Base-by-base conservation (phyloP, 2,888 invertebrate genomes). In the Hydropsyche betteni region DNA sequence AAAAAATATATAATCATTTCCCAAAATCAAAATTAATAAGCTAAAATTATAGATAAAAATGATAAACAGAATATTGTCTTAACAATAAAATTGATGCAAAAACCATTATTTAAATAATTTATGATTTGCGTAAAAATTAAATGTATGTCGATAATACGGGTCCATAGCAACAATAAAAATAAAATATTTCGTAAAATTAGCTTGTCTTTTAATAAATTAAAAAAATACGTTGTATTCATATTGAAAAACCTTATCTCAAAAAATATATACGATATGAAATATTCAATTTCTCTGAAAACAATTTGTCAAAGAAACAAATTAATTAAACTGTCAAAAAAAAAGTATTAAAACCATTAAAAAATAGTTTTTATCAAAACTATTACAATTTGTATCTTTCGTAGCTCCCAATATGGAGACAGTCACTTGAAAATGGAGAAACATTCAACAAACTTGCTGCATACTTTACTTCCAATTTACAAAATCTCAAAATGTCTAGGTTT, bases 131-230 rank as follows among this genome's bases (percentile, higher is more conserved):
- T 24, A 44, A 16, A 76, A 74, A 50, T 76, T 76, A 69, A 55
- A 69, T 73, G 16, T 73, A 64, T 51, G 70, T 74, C 70, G 52
- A 74, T 53, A 36, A 73, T 76, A 74, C 73, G 78, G 78, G 78
- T 76, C 78, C 78, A 78, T 78, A 69, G 69, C 16, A 69, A 50
- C 12, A 16, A 69, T 69, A 51, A 69, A 24, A 78, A 78, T 76
- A 76, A 78, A 74, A 76, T 68, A 74, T 16, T 24, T 53, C 53
- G 12, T 53, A 1, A 10, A 6, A 53, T 53, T 10, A 14, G 10
- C 14, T 5, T 53, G 61, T 61, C 33, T 51, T 51, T 51, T 51
- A 12, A 51, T 51, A 51, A 51, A 51, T 12, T 51, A 51, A 51
- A 51, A 51, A 51, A 51, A 51, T 8, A 51, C 51, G 8, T 51